Evolutionary conservation across 2,888 invertebrate species (phyloP), one percentile per base, ranked within the genome.

Genomic region (Pandemis corylana): DNA sequence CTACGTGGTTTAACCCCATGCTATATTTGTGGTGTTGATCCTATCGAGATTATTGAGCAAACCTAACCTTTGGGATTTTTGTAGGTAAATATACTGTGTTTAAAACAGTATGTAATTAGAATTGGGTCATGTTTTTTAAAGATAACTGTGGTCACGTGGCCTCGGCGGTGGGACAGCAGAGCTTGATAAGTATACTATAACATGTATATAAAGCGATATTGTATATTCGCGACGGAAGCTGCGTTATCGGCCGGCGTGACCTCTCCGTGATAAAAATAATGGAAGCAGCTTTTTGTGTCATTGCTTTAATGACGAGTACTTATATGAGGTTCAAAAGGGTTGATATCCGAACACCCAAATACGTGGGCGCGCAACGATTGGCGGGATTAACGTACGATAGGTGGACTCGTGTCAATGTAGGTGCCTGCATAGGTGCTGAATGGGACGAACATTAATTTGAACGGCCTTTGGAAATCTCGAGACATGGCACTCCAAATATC

Each of bases 241-340:
- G 65, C 62, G 7, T 36, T 78, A 82, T 82, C 82, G 80, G 73
- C 68, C 68, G 76, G 77, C 73, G 77, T 78, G 83, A 83, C 82
- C 83, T 81, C 80, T 78, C 78, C 13, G 44, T 77, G 90, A 90
- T 89, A 90, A 89, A 82, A 76, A 75, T 80, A 72, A 80, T 80
- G 82, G 87, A 86, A 87, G 84, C 82, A 84, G 77, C 75, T 77
- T 84, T 84, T 82, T 85, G 81, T 86, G 82, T 79, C 84, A 83
- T 59, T 59, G 10, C 20, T 41, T 63, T 74, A 36, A 49, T 69
- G 36, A 62, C 1, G 15, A 3, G 53, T 51, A 53, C 53, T 44
- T 49, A 41, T 20, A 9, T 66, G 69, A 66, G 65, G 69, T 74
- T 74, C 73, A 68, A 56, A 59, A 68, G 69, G 65, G 53, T 67